These are phyloP conservation scores for Podarcis muralis DNA, from an alignment of 2,113 vertebrate species.

Conservation along the genomic window DNA sequence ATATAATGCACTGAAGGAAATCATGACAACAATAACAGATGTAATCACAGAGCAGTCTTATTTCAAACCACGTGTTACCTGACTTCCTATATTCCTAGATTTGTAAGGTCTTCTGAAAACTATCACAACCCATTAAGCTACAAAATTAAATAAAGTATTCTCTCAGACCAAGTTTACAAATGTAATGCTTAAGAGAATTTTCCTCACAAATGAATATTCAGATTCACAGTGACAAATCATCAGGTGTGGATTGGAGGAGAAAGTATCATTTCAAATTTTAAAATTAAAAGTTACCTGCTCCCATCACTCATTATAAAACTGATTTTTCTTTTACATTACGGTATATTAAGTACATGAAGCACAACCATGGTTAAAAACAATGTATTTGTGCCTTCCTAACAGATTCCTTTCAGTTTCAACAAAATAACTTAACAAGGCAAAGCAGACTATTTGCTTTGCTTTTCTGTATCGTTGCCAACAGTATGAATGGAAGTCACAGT, in stretches of 20 bases:
- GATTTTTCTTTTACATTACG: slow-evolving; percentile 14
- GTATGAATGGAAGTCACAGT: slow-evolving; percentile 50
- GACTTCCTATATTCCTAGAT: not conserved
- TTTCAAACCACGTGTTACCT: slow-evolving; percentile 25
- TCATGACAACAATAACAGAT: not conserved
- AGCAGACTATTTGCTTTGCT: not conserved
- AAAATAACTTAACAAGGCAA: not conserved
- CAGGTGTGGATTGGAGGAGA: not conserved
- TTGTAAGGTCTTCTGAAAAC: slow-evolving; percentile 4
- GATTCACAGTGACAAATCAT: slow-evolving; percentile 7
- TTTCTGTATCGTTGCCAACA: slow-evolving; percentile 10
- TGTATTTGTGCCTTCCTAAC: not conserved
- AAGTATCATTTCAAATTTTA: not conserved
- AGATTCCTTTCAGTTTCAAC: not conserved
- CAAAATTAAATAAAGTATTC: not conserved
- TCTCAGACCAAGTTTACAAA: not conserved
- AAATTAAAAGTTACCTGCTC: not conserved
- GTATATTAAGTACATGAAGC: not conserved
- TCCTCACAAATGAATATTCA: not conserved
- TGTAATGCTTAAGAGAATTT: not conserved
- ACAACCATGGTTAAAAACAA: not conserved
- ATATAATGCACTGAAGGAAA: not conserved
- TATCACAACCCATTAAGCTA: slow-evolving; percentile 19
- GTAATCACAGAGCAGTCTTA: not conserved
- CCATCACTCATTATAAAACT: slow-evolving; percentile 21